These are phyloP conservation scores for Argentina silus DNA, from an alignment of 2,797 vertebrate species.

Conservation along the genomic window DNA sequence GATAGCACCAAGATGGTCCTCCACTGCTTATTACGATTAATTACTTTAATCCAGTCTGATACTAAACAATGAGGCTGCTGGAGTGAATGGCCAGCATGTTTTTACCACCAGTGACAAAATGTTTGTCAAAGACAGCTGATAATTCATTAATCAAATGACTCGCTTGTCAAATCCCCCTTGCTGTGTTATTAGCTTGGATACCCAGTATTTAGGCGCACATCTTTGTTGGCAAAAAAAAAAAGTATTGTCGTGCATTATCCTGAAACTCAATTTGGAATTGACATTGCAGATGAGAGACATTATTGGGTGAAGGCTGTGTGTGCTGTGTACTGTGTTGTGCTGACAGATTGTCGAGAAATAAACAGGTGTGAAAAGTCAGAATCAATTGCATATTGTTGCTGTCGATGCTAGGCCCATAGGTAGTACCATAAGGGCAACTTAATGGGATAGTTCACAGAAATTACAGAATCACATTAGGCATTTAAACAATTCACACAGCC, in stretches of 20 bases:
- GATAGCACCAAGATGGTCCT: slow-evolving; percentile 7
- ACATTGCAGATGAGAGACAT: background rate
- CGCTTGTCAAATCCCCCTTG: slow-evolving; percentile 3
- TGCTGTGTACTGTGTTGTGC: too few species aligned
- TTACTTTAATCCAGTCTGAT: slow-evolving; percentile 52
- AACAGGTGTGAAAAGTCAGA: too few species aligned
- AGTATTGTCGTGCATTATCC: too few species aligned
- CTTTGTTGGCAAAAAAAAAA: background rate
- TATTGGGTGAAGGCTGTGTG: too few species aligned
- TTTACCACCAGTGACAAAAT: slow-evolving; percentile 23
- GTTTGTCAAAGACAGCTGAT: slow-evolving; percentile 2
- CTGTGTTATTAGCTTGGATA: slow-evolving; percentile 2
- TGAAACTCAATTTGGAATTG: background rate
- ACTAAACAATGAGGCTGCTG: slow-evolving; percentile 33
- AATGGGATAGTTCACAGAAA: too few species aligned
- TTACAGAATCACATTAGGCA: too few species aligned
- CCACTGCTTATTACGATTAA: slow-evolving; percentile 30
- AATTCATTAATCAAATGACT: slow-evolving; percentile 14
- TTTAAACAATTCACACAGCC: too few species aligned
- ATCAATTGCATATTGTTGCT: too few species aligned
- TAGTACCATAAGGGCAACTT: too few species aligned
- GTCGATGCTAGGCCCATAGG: too few species aligned
- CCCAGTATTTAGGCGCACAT: background rate
- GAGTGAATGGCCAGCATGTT: slow-evolving; percentile 16
- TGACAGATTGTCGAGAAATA: too few species aligned